Base-by-base conservation (phyloP, 2,888 invertebrate species). In the Agonum fuliginosum region DNA sequence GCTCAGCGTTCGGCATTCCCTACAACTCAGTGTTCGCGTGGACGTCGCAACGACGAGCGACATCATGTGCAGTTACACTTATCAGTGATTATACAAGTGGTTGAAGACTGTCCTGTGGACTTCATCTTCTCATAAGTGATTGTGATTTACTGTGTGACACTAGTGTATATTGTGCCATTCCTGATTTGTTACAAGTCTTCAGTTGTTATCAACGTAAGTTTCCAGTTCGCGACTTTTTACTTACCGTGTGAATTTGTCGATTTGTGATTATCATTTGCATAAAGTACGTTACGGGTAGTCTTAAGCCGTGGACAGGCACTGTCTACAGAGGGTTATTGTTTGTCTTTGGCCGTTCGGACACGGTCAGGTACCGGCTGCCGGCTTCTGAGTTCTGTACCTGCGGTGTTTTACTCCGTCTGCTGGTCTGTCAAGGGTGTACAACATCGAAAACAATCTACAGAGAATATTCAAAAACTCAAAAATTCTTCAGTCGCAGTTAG, bases 191-290 rank as follows among this genome's bases (percentile, higher is more conserved):
- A n/a, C n/a, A n/a, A n/a, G n/a, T n/a, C n/a, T n/a, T n/a, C n/a
- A n/a, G n/a, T n/a, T n/a, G n/a, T n/a, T 41, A 19, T 12, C 54
- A 72, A 46, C 46, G 74, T 74, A 74, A 74, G 74, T 74, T 74
- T 17, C 20, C n/a, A n/a, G n/a, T n/a, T n/a, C n/a, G n/a, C n/a
- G n/a, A n/a, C n/a, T n/a, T n/a, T n/a, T n/a, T n/a, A n/a, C n/a
- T 19, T 54, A 62, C 12, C 62, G 62, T 62, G 62, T 30, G 62
- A 62, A 62, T 62, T 62, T 34, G 12, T n/a, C 1, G 10, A 34
- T 69, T 43, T 19, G 20, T 19, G 41, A 43, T 41, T 2, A 69
- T 19, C 12, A 70, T 70, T 70, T 70, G 70, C 70, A 70, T 70
- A 73, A 58, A 73, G 58, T 73, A 73, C 73, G 73, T 73, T 73